Base-by-base conservation (phyloP, 2,888 invertebrate species). In the Tetanocera ferruginea region DNA sequence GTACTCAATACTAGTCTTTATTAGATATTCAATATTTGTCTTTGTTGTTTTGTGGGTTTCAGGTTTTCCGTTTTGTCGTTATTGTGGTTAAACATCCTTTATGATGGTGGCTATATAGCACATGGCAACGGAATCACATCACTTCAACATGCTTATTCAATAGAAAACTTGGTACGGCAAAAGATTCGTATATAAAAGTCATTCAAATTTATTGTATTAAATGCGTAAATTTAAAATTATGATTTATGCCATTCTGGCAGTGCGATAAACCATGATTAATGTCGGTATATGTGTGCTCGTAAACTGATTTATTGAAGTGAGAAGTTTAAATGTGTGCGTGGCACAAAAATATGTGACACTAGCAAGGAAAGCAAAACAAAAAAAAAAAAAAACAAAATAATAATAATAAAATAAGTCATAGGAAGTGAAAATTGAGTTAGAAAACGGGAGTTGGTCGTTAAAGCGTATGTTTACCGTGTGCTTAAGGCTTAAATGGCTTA, bases 161-260 rank as follows among this genome's bases (percentile, higher is more conserved):
- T 72, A 43, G 34, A 57, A n/a, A 31, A 43, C 23, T 34, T 43
- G 25, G 57, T 19, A 19, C 14, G 6, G 43, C 11, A 43, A 11
- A 43, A 14, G 11, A 43, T 43, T 11, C 34, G 37, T 11, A 60
- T 69, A 57, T 72, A 43, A 72, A 31, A 72, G 6, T 25, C 23
- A 72, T 72, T 60, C 37, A 28, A 72, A 72, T 72, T 72, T 57
- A 72, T 72, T 72, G 14, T 11, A 57, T 72, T 57, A 57, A 55
- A 60, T 72, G 72, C 57, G 57, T 19, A 17, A 9, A 57, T 19
- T 43, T 57, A 6, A 72, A 60, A 60, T 72, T 37, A 72, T 72
- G 60, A 72, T 72, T 72, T 72, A 69, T 69, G 37, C 43, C 23
- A 69, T 49, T 51, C 9, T 69, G 23, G 37, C 43, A 57, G 25